Base-by-base conservation (phyloP, 2,888 invertebrate genomes). In the Fabriciana adippe region DNA sequence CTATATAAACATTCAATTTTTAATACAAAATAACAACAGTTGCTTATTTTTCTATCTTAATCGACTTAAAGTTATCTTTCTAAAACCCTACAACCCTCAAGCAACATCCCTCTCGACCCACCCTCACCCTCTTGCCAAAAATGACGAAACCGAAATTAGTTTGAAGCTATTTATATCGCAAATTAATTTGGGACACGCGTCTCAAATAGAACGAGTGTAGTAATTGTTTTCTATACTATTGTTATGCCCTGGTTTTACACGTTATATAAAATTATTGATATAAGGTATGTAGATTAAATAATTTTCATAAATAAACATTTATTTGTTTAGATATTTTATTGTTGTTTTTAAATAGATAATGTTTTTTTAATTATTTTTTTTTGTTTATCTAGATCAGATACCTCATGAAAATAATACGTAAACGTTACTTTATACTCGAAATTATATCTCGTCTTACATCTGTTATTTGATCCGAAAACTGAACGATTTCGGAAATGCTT, bases 161-260 rank as follows among this genome's bases (percentile, higher is more conserved):
- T 47, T 21, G 35, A 15, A 14, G 31, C 64, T 64, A 64, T 56
- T 64, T 64, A 35, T 55, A 50, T 48, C 50, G 18, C 6, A 56
- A 55, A 64, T 64, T 56, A 64, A 64, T 64, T 64, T 55, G 56
- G 64, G 48, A 64, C 64, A 64, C 64, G 35, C n/a, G 64, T 18
- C 35, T 1, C 41, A 15, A 35, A 51, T 53, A 59, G 47, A 59
- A 8, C 26, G 47, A 26, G 57, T 21, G 45, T 47, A 11, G 45
- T 21, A 48, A 48, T 48, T 59, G 59, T 59, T 59, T 48, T 48
- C 26, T 6, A 48, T 59, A 59, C 59, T 11, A 16, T 26, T 48
- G 13, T 26, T 13, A 6, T 45, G 11, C n/a, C 48, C 13, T 48
- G 48, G 15, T 31, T 59, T 59, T n/a, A 26, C 59, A n/a, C n/a